phyloP scores from a whole-genome alignment of 1,140 invertebrate species.

The Parasteatoda tepidariorum region DNA sequence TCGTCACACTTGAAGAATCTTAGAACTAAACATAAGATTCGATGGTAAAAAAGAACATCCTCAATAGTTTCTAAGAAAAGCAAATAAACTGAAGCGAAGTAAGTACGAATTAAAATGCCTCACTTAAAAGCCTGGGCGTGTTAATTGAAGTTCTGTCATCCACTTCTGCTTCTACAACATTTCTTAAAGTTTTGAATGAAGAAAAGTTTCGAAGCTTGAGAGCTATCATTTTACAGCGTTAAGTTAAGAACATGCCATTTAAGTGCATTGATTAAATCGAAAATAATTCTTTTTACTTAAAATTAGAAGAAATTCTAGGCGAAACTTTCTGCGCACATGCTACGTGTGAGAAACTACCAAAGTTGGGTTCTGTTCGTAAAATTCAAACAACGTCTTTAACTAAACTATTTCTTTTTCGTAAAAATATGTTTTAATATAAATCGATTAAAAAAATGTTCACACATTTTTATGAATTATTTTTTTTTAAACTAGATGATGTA shows the following conservation, averaged over 20 bases:
- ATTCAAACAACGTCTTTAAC: too few relatives aligned
- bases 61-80: neutral
- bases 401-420: too few relatives aligned
- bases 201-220: neutral
- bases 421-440: too few relatives aligned
- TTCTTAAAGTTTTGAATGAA: neutral
- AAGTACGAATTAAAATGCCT: slow-evolving; percentile 18
- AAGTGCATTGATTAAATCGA: neutral
- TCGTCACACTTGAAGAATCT: neutral
- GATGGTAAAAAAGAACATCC: neutral
- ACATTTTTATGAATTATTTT: too few relatives aligned
- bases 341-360: too few relatives aligned
- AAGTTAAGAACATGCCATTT: neutral
- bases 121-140: neutral
- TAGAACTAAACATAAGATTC: too few relatives aligned
- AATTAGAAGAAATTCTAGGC: too few relatives aligned
- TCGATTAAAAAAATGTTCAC: too few relatives aligned
- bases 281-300: too few relatives aligned
- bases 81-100: slow-evolving; percentile 7
- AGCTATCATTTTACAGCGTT: neutral
- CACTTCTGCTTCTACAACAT: neutral
- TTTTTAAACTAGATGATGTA: too few relatives aligned
- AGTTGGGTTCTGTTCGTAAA: too few relatives aligned
- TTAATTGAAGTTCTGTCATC: slow-evolving; percentile 48
- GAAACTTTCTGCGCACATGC: too few relatives aligned